Conservation (phyloP, 1,140 invertebrate genomes). For the Zophobas morio region DNA sequence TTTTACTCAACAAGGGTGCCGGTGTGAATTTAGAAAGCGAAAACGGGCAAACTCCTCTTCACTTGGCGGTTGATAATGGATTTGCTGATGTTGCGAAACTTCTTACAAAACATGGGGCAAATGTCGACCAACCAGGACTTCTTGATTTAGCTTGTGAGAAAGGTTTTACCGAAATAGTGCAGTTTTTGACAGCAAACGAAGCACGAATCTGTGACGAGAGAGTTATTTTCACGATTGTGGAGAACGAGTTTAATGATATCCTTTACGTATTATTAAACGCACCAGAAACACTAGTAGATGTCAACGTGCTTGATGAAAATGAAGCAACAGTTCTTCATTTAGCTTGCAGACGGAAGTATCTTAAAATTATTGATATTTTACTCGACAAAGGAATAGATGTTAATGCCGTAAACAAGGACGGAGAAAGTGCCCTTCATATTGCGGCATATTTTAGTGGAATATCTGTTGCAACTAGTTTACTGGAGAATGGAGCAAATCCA, state of each 20-base stretch:
- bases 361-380: neutral
- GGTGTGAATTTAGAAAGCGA: neutral
- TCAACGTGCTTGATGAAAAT: neutral
- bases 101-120: slow-evolving; percentile 80
- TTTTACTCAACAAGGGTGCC: too few species aligned
- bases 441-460: too few species aligned
- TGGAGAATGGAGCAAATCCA: neutral
- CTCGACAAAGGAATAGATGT: neutral
- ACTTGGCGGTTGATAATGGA: neutral
- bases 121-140: slow-evolving; percentile 76
- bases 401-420: neutral
- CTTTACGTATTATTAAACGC: neutral
- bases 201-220: neutral
- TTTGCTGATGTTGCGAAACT: slow-evolving; percentile 76
- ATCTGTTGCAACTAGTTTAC: neutral
- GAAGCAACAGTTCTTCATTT: neutral
- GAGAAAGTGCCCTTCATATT: neutral
- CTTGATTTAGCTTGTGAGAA: neutral
- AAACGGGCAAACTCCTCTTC: neutral
- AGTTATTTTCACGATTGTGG: neutral
- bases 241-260: neutral
- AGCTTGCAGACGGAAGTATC: neutral
- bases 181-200: neutral
- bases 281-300: neutral
- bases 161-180: neutral